Percentiles rank a stretch among this genome's conserved stretches.
phyloP scores from a whole-genome alignment of 2,797 vertebrate genomes.

The Sphenodon punctatus region DNA sequence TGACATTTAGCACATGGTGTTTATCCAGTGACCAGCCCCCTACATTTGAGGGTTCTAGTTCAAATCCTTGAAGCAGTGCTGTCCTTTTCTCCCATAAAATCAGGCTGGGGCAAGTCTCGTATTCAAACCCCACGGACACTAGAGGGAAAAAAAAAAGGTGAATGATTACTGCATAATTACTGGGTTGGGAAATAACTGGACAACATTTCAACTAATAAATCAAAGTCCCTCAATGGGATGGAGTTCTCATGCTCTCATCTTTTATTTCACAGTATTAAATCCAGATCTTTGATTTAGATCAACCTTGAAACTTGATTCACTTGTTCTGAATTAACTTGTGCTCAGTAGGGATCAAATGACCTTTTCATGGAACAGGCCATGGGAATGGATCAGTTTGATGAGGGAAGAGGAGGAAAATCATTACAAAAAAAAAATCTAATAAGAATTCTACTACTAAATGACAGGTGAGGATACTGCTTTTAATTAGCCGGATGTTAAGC shows the following conservation, averaged over 20 bases:
- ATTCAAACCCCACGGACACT: constrained; percentile 98
- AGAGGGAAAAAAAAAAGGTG: constrained; percentile 25
- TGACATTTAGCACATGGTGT: constrained; percentile 94
- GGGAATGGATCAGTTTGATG: constrained; percentile 37
- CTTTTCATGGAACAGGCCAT: constrained; percentile 36
- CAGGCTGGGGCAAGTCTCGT: constrained; percentile 94
- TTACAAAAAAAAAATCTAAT: constrained; percentile 5
- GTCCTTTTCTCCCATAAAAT: constrained; percentile 99
- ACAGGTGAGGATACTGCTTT: constrained; percentile 8
- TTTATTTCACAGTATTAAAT: constrained; percentile 52
- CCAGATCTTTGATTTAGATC: constrained; percentile 55
- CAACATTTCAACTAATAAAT: not conserved
- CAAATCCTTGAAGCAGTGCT: constrained; percentile 91
- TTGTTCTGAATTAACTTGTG: not conserved
- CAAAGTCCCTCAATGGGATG: not conserved
- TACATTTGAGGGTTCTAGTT: constrained; percentile 94
- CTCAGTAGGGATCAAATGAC: constrained; percentile 41
- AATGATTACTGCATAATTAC: not conserved
- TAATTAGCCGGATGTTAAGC: constrained; percentile 10
- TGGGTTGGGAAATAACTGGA: not conserved
- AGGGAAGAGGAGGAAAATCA: not conserved
- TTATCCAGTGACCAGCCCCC: constrained; percentile 97
- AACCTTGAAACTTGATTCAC: constrained; percentile 58
- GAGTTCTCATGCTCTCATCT: constrained; percentile 26
- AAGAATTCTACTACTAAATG: constrained; percentile 1